Percentiles rank a stretch among this genome's conserved stretches.
Conservation (phyloP, 2,888 invertebrate species). For the Drosophila maculinotata region DNA sequence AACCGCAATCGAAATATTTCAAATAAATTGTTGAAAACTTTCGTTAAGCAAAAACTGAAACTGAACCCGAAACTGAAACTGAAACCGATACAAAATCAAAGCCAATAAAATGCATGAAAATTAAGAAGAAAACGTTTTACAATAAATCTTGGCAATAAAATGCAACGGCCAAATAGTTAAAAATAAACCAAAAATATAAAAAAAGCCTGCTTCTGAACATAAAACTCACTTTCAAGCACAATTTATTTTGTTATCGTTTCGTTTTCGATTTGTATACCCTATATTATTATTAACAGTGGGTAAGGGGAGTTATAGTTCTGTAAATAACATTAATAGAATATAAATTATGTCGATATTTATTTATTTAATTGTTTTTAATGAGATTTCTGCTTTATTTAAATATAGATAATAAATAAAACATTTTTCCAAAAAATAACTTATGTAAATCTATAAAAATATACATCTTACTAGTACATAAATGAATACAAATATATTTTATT, state of each 20-base stretch:
- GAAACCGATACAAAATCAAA: constrained; percentile 21
- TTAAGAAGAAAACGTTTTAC: constrained; percentile 48
- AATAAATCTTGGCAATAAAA: constrained; percentile 51
- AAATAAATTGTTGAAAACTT: constrained; percentile 6
- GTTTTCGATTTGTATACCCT: constrained; percentile 32
- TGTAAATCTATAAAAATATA: too few relatives aligned
- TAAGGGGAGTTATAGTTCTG: too few relatives aligned
- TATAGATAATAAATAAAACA: too few relatives aligned
- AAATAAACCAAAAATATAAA: constrained; percentile 11
- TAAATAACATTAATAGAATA: too few relatives aligned
- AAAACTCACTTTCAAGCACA: constrained; percentile 59
- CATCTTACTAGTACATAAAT: too few relatives aligned
- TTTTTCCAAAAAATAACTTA: too few relatives aligned
- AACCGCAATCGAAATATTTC: constrained; percentile 25
- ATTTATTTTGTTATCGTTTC: constrained; percentile 57
- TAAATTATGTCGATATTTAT: too few relatives aligned
- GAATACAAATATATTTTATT: rapidly evolving
- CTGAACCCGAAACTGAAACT: constrained; percentile 8
- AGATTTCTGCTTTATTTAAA: too few relatives aligned
- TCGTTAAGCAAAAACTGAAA: constrained; percentile 20
- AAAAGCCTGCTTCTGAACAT: constrained; percentile 34
- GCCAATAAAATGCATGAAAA: constrained; percentile 41
- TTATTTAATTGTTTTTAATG: too few relatives aligned
- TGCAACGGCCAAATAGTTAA: constrained; percentile 6
- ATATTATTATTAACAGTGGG: not conserved